Evolutionary conservation across 92 coral and sea anemone species (phyloP), one percentile per base, ranked within the genome.

Genomic region (Chrysogorgia sp.): DNA sequence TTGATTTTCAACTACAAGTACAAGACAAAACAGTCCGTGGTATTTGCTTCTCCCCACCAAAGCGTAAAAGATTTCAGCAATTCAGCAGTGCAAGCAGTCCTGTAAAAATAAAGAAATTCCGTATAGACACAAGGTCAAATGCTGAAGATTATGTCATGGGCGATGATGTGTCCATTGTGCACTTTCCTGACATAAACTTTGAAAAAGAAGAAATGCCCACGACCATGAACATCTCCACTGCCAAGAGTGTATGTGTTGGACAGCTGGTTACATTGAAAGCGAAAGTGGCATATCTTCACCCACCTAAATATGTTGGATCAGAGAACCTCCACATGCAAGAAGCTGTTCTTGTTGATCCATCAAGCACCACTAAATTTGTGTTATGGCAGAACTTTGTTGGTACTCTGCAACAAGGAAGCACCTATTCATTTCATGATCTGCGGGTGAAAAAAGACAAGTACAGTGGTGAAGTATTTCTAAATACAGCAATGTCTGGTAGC

Each of bases 91-190:
- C 19, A 13, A 43, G 43, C 45, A 74, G 53, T 43, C 86, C 91
- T 50, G 88, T 88, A 30, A 88, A 80, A 67, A 72, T 88, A 2
- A 88, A 80, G 58, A 83, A 78, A 40, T 84, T 83, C 57, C 52
- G 61, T 26, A 72, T 88, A 12, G 91, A 80, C 6, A 82, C 82
- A 10, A 60, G 13, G 32, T 50, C 82, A 55, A 80, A 80, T 57
- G 45, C 78, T 12, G 89, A 85, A 65, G 89, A 85, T 58, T 68
- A 59, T 13, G 45, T 80, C 6, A 85, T 85, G 85, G 81, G 78
- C 34, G 25, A 77, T 50, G 70, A 71, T 57, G 82, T 85, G 19
- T 58, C 70, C 22, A 37, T 85, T 6, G 80, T 68, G 53, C 19
- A 33, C 5, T 61, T 43, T 29, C 69, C 76, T 31, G 84, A 48